A percentile compares a stretch with the other conserved stretches of the same genome.
phyloP scores from a whole-genome alignment of 2,888 invertebrate genomes.

The Drosophila mayaguana region DNA sequence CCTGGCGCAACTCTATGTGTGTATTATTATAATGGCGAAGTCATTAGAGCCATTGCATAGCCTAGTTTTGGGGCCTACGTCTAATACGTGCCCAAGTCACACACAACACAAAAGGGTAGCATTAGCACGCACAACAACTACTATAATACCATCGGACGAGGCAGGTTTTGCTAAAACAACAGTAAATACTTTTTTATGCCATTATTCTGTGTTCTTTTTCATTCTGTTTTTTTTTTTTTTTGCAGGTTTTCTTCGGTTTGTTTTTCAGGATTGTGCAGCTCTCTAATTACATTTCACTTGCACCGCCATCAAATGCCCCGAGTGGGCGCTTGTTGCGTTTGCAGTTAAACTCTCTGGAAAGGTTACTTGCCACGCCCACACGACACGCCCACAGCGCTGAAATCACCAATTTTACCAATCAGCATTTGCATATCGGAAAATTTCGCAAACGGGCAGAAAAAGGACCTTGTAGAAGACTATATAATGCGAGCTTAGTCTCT shows the following conservation, averaged over 20 bases:
- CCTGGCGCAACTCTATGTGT: slow-evolving; percentile 46
- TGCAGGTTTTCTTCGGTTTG: slow-evolving; percentile 23
- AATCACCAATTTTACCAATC: slow-evolving; percentile 56
- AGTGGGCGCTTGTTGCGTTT: slow-evolving; percentile 57
- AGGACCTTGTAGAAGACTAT: slow-evolving; percentile 1
- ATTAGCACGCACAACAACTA: slow-evolving; percentile 69
- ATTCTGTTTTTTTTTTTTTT: slow-evolving; percentile 17
- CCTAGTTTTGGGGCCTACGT: slow-evolving; percentile 61
- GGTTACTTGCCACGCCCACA: slow-evolving; percentile 46
- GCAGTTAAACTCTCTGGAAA: slow-evolving; percentile 36
- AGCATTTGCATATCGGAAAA: slow-evolving; percentile 48
- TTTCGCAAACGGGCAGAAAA: background rate
- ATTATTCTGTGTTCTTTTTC: slow-evolving; percentile 38
- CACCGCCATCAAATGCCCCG: slow-evolving; percentile 20
- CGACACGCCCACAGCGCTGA: slow-evolving; percentile 44
- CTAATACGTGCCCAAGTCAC: slow-evolving; percentile 40
- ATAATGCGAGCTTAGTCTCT: background rate
- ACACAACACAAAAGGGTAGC: slow-evolving; percentile 62
- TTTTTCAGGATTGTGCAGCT: slow-evolving; percentile 31
- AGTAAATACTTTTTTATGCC: slow-evolving; percentile 60
- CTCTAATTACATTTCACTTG: slow-evolving; percentile 64
- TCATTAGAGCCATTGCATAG: slow-evolving; percentile 76
- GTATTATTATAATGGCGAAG: slow-evolving; percentile 72
- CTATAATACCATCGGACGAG: slow-evolving; percentile 20
- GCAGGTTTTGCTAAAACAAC: slow-evolving; percentile 36